Base-by-base conservation (phyloP, 2,113 vertebrate genomes). In the Sprattus sprattus region DNA sequence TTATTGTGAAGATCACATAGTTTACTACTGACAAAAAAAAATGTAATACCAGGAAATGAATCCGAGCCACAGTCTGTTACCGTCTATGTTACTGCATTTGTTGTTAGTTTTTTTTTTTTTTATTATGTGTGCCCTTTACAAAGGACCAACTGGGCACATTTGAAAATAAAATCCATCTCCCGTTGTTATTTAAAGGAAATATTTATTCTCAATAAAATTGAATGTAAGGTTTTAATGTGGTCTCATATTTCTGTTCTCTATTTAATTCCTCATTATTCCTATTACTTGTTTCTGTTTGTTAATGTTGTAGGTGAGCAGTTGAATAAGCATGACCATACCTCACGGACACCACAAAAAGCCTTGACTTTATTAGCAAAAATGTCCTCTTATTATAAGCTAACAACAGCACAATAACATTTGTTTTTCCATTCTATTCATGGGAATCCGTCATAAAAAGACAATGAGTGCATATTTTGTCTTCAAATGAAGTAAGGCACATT, bases 401-500 rank as follows among this genome's bases (percentile, higher is more conserved):
- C 15, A 78, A 13, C 28, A 78, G 28, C 71, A 32, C 71, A 78
- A 78, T 16, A 78, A 39, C 39, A n/a, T n/a, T 39, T 32, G 16
- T 11, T 39, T 78, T 75, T 75, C 15, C 71, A 78, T 78, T 39
- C 25, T 16, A 39, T 78, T 16, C 13, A 15, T 78, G 25, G 8
- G n/a, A 28, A 28, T 75, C 67, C 13, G 25, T 8, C 39, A 28
- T 81, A 60, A 22, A 85, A 64, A 81, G 80, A 82, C 57, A 45
- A 25, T 46, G 45, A 64, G 84, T 64, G 84, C 80, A 85, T 78
- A 45, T 54, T 60, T 85, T 85, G 78, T 78, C 50, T 57, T 85
- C 71, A 84, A 20, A 67, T 83, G 50, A 52, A 85, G 49, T 83
- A 89, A 90, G 89, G 88, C 86, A 90, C 87, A 78, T 60, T 84